These are phyloP conservation scores for Calyptommatus sinebrachiatus DNA, from an alignment of 2,113 vertebrate genomes.

Conservation along the genomic window DNA sequence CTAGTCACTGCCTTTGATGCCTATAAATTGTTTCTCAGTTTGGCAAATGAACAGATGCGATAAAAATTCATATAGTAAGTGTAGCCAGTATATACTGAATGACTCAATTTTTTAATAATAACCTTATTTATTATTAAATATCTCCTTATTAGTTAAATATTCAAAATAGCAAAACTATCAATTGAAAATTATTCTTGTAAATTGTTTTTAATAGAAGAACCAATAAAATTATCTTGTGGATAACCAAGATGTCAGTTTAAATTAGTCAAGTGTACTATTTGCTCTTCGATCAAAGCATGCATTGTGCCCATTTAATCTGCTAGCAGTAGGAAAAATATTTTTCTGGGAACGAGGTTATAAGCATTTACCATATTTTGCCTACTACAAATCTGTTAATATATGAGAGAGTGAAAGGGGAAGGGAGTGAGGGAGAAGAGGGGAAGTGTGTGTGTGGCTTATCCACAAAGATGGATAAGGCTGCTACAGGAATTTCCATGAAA, in stretches of 20 bases:
- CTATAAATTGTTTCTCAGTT: slow-evolving; percentile 15
- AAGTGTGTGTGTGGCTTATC: no score
- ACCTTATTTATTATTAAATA: background rate
- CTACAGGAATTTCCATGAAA: background rate
- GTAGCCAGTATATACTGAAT: background rate
- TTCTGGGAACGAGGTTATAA: background rate
- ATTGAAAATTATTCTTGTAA: background rate
- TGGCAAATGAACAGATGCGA: slow-evolving; percentile 30
- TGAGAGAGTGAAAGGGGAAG: no score
- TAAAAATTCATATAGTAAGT: background rate
- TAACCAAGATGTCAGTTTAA: background rate
- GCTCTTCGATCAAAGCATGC: background rate
- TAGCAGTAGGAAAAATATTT: background rate
- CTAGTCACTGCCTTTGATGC: background rate
- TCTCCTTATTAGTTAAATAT: background rate
- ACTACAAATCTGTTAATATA: background rate
- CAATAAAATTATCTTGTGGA: background rate
- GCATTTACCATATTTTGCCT: background rate
- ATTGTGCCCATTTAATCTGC: background rate
- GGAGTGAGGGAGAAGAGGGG: no score
- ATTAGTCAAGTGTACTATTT: background rate
- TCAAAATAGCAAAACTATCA: background rate
- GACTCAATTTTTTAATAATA: slow-evolving; percentile 16
- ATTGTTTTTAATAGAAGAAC: background rate
- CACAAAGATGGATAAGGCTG: no score